A percentile compares a stretch with the other conserved stretches of the same genome.
Evolutionary conservation across 1,140 invertebrate genomes (phyloP).

Genomic region (Heterodera schachtii): DNA sequence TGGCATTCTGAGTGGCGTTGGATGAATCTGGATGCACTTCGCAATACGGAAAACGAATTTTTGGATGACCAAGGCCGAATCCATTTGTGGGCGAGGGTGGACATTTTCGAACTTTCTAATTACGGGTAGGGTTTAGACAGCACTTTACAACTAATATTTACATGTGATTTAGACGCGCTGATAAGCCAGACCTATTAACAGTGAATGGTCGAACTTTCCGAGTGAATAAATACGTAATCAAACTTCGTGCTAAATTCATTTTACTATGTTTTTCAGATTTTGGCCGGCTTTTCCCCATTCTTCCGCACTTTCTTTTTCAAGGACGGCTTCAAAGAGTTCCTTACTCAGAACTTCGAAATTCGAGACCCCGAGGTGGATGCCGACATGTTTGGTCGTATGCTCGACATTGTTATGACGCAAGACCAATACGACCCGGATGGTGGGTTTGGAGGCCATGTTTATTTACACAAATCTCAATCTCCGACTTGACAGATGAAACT

Average conservation of each 20-base stretch:
- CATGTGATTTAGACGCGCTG: background rate
- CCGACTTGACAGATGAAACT: background rate
- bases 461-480: background rate
- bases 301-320: slow-evolving; percentile 15
- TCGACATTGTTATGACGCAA: background rate
- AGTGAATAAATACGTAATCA: slow-evolving; percentile 10
- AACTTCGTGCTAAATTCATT: background rate
- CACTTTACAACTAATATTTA: background rate
- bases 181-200: background rate
- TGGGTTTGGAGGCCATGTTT: background rate
- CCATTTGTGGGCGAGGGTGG: background rate
- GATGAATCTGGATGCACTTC: background rate
- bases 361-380: slow-evolving; percentile 3
- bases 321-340: slow-evolving; percentile 9
- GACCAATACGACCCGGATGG: slow-evolving; percentile 1
- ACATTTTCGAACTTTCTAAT: slow-evolving; percentile 4
- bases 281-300: background rate
- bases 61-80: slow-evolving; percentile 10
- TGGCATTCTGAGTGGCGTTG: slow-evolving; percentile 4
- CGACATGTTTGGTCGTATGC: background rate
- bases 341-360: slow-evolving; percentile 11
- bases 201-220: background rate
- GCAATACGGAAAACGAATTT: background rate
- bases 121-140: background rate
- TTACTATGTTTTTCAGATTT: background rate